Base-by-base conservation (phyloP, 2,888 invertebrate genomes). In the Meghimatium bilineatum region DNA sequence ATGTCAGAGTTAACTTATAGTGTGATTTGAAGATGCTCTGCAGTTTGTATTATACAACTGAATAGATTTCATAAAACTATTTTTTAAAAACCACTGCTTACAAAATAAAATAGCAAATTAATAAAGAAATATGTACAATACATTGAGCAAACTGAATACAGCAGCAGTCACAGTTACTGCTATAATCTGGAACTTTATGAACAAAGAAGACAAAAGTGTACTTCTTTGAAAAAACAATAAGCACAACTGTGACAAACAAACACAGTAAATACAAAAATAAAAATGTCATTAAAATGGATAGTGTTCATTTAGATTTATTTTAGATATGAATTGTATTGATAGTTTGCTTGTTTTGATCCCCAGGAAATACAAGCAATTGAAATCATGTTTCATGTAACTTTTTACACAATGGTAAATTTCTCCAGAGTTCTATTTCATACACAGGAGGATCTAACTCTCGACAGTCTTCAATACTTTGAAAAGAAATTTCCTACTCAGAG, bases 101-200 rank as follows among this genome's bases (percentile, higher is more conserved):
- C 5, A 3, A 6, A 66, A 32, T 20, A 74, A 74, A 74, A 49
- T 17, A 74, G 23, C 49, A 49, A 29, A 49, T 17, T 49, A 38
- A 23, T 29, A 74, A 74, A 49, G 29, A 74, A 74, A 74, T 74
- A 49, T 52, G 32, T 34, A 74, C 74, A 74, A 74, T 20, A 44
- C 8, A 23, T 74, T 74, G 74, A 74, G 74, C 74, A 74, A 72
- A 32, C 3, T 26, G 1, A 36, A 14, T 2, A 44, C 32, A 14
- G 20, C 71, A 44, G 52, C 32, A 32, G 34, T 52, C 32, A 52
- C 29, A 74, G 32, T 49, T n/a, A 29, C 72, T 49, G 72, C 72
- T 32, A 23, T 52, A 12, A 74, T n/a, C 49, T 74, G 74, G 74
- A 74, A 74, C 32, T 74, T 52, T 32, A 32, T 29, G 26, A 74